Evolutionary conservation across 2,888 invertebrate species (phyloP), one percentile per base, ranked within the genome.

Genomic region (Neelides folsomi): DNA sequence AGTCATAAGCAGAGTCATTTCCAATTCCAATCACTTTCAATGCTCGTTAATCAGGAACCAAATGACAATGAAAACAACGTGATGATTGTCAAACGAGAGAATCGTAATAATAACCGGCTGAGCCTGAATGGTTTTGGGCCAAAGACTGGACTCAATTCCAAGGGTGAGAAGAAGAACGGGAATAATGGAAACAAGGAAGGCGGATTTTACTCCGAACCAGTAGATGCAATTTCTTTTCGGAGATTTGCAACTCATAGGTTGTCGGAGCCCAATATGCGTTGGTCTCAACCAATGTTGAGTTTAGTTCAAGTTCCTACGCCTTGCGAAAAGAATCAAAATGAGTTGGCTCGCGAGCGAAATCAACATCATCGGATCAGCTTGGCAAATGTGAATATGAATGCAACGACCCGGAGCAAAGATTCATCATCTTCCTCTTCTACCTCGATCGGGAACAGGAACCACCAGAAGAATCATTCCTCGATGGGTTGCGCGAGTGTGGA

Each of bases 161-260:
- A 15, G n/a, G 45, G 13, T 19, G 12, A 20, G 12, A 20, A 20
- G 2, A 19, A 44, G 27, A 27, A 42, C 5, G 13, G 9, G 18
- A 42, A 6, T 9, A 27, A 27, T 44, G 19, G 27, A 20, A 12
- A n/a, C 44, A 27, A 27, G 16, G 42, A 19, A 44, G 34, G 27
- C 45, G 49, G 54, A 58, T 47, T 64, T 15, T 64, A 64, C 43
- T 63, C 64, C 8, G 64, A 64, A 49, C 64, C 64, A n/a, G 59
- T 63, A 12, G 64, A 64, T 55, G 58, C 64, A 2, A 54, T 62
- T 41, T 52, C 58, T 13, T 60, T 61, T 43, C 47, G 57, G 39
- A 42, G 61, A 44, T 56, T 59, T 50, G 54, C 58, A 20, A 58
- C 55, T 47, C 49, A 63, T 47, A 58, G 62, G 13, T 60, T 61